A percentile compares a stretch with the other conserved stretches of the same genome.
Conservation (phyloP, 1,140 invertebrate species). For the Drosophila bocqueti region DNA sequence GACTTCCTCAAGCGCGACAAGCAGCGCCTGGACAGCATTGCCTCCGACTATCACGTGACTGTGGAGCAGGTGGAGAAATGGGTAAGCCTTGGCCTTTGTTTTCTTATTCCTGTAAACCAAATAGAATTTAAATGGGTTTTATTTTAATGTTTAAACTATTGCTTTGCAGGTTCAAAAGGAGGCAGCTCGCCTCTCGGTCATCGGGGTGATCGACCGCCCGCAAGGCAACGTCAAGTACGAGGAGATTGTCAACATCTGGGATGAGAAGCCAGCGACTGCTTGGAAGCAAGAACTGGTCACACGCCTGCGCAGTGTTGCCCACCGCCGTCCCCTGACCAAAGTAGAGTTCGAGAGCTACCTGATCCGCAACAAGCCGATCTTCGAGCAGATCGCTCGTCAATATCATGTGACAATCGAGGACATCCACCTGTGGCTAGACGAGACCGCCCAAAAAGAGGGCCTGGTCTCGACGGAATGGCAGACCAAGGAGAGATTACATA, state of each 20-base stretch:
- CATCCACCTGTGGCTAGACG: slow-evolving; percentile 64
- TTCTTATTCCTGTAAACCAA: background rate
- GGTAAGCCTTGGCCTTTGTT: slow-evolving; percentile 41
- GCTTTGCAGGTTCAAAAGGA: slow-evolving; percentile 61
- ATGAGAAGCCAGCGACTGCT: slow-evolving; percentile 17
- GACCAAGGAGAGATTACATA: slow-evolving; percentile 52
- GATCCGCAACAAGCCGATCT: slow-evolving; percentile 47
- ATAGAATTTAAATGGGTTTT: too few relatives aligned
- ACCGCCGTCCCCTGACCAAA: slow-evolving; percentile 56
- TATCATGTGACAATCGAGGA: slow-evolving; percentile 76
- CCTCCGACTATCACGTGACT: slow-evolving; percentile 75
- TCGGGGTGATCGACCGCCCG: slow-evolving; percentile 69
- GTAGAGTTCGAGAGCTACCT: slow-evolving; percentile 73
- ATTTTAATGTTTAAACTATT: background rate
- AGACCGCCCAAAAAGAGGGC: slow-evolving; percentile 56
- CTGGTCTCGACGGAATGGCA: slow-evolving; percentile 65
- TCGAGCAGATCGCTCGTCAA: slow-evolving; percentile 66
- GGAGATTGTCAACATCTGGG: slow-evolving; percentile 55
- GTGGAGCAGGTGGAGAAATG: slow-evolving; percentile 81
- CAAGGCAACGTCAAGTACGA: slow-evolving; percentile 55
- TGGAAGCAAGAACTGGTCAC: slow-evolving; percentile 61
- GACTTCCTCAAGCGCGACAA: slow-evolving; percentile 74
- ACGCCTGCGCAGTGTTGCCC: slow-evolving; percentile 57
- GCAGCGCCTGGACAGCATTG: slow-evolving; percentile 63
- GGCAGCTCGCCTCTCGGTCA: slow-evolving; percentile 66